Percentiles rank a stretch among this genome's conserved stretches.
Conservation (phyloP, 2,888 invertebrate genomes). For the Ectropis crepuscularia region DNA sequence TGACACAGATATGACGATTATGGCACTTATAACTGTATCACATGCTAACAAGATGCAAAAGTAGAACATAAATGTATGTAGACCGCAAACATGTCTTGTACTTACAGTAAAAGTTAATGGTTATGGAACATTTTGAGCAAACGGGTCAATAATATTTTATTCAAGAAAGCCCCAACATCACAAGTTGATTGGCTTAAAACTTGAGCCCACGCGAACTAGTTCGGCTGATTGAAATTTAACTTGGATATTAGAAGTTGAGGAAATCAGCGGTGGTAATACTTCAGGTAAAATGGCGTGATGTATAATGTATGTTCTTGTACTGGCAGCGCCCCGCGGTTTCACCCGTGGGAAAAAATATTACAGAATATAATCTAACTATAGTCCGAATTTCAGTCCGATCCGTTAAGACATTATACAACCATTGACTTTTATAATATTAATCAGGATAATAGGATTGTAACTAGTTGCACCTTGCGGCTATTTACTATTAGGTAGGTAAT, state of each 20-base stretch:
- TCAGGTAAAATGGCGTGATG: too few relatives aligned
- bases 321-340: too few relatives aligned
- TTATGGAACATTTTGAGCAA: slow-evolving; percentile 2
- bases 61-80: slow-evolving; percentile 20
- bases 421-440: too few relatives aligned
- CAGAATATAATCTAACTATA: too few relatives aligned
- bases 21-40: slow-evolving; percentile 18
- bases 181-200: slow-evolving; percentile 1
- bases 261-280: too few relatives aligned
- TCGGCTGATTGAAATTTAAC: background rate
- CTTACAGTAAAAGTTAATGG: slow-evolving; percentile 10
- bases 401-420: too few relatives aligned
- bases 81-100: slow-evolving; percentile 9
- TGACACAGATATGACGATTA: slow-evolving; percentile 15
- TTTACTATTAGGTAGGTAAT: too few relatives aligned
- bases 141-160: slow-evolving; percentile 17
- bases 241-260: background rate
- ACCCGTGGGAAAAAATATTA: too few relatives aligned
- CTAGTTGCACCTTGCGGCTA: too few relatives aligned
- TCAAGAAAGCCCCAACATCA: background rate
- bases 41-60: slow-evolving; percentile 24
- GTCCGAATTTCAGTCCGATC: too few relatives aligned
- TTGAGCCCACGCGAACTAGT: slow-evolving; percentile 7
- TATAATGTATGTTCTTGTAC: too few relatives aligned
- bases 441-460: too few relatives aligned